Evolutionary conservation across 2,113 vertebrate genomes (phyloP).

Genomic region (Echinops telfairi): DNA sequence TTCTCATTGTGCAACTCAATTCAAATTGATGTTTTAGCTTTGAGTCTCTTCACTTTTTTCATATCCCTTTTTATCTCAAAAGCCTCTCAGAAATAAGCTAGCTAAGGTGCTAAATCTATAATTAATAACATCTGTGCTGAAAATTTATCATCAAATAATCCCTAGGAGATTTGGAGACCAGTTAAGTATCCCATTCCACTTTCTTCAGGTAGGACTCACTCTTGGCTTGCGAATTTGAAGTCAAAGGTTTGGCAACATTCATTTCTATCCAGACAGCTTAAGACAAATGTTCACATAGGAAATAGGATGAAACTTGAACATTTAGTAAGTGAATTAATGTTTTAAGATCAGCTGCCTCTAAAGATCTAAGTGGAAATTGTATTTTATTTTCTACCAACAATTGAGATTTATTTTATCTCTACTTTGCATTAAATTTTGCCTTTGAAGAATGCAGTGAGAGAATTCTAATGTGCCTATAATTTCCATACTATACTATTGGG

Average conservation of each 20-base stretch:
- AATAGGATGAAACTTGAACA: conserved; percentile 35
- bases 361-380: conserved; percentile 60
- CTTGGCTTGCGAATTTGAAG: conserved; percentile 19
- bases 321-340: conserved; percentile 63
- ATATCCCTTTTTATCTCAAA: conserved; percentile 69
- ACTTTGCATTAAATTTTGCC: not conserved
- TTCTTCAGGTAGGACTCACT: conserved; percentile 15
- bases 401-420: conserved; percentile 59
- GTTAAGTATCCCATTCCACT: not conserved
- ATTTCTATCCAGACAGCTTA: not conserved
- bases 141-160: conserved; percentile 67
- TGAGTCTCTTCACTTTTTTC: conserved; percentile 65
- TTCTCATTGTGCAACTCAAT: conserved; percentile 64
- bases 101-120: conserved; percentile 66
- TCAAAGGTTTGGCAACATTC: conserved; percentile 20
- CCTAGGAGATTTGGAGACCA: conserved; percentile 37
- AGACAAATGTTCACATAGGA: conserved; percentile 46
- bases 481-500: not conserved
- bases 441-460: conserved; percentile 13
- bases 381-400: conserved; percentile 60
- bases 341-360: conserved; percentile 61
- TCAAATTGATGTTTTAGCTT: conserved; percentile 64
- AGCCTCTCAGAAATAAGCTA: conserved; percentile 62
- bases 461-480: conserved; percentile 15
- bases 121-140: conserved; percentile 69